These are phyloP conservation scores for Stenoptilia bipunctidactyla DNA, from an alignment of 2,888 invertebrate genomes.

Conservation along the genomic window DNA sequence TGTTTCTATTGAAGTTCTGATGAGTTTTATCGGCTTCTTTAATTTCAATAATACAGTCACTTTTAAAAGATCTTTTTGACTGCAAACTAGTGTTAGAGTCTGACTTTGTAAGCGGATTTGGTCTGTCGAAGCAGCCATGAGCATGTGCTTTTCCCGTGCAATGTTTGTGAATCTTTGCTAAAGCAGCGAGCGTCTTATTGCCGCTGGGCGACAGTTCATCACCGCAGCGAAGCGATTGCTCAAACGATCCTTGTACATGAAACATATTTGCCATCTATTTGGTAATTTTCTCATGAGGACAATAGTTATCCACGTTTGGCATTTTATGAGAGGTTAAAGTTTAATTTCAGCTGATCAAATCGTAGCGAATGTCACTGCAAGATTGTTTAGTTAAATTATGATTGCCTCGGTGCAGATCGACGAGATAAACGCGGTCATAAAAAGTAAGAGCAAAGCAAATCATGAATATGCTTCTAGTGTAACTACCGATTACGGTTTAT, in stretches of 20 bases:
- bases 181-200: conserved; percentile 62
- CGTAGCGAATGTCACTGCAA: conserved; percentile 47
- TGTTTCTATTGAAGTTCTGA: conserved; percentile 29
- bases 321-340: conserved; percentile 46
- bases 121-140: conserved; percentile 74
- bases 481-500: too few species aligned
- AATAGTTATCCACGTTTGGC: conserved; percentile 30
- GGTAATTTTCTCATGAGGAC: conserved; percentile 30
- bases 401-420: conserved; percentile 40
- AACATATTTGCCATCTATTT: conserved; percentile 52
- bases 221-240: conserved; percentile 70
- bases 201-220: conserved; percentile 56
- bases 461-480: conserved; percentile 17
- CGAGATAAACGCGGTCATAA: conserved; percentile 30
- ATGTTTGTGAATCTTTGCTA: conserved; percentile 75
- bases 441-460: conserved; percentile 30
- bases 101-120: conserved; percentile 52
- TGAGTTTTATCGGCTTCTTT: conserved; percentile 43
- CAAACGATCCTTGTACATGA: conserved; percentile 67
- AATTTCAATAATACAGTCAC: conserved; percentile 57
- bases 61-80: conserved; percentile 49
- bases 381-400: conserved; percentile 37
- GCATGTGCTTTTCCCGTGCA: conserved; percentile 85
- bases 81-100: conserved; percentile 59
- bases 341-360: conserved; percentile 32